These are phyloP conservation scores for Teleogryllus oceanicus DNA, from an alignment of 2,888 invertebrate genomes.

Conservation along the genomic window DNA sequence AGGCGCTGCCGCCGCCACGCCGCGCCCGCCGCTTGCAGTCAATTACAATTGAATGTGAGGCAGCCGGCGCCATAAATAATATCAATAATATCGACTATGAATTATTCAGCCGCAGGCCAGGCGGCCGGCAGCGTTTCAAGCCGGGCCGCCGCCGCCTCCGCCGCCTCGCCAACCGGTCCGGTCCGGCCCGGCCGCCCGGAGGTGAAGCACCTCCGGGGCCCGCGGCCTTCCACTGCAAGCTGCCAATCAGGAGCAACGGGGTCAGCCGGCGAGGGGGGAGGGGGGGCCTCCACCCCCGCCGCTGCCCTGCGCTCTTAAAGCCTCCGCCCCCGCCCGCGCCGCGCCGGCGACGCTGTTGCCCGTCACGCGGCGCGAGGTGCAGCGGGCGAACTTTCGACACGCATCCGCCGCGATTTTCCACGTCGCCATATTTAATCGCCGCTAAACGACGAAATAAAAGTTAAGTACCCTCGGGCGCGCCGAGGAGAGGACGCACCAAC, in stretches of 20 bases:
- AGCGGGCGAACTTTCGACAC: not conserved
- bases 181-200: not conserved
- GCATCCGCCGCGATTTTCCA: slow-evolving; percentile 9
- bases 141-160: not conserved
- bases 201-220: not conserved
- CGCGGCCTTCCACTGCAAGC: not conserved
- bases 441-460: not conserved
- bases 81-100: too few relatives aligned
- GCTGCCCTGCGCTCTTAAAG: too few relatives aligned
- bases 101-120: not conserved
- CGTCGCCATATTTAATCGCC: not conserved
- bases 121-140: slow-evolving; percentile 12
- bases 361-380: not conserved
- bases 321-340: not conserved
- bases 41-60: too few relatives aligned
- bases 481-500: too few relatives aligned
- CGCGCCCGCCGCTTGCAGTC: not conserved
- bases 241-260: slow-evolving; percentile 18
- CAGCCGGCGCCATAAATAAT: too few relatives aligned
- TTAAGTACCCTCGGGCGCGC: not conserved
- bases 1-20: not conserved
- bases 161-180: not conserved
- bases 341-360: not conserved
- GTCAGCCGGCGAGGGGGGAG: not conserved
- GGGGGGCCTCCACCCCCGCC: too few relatives aligned